Evolutionary conservation across 2,888 invertebrate genomes (phyloP), one percentile per base, ranked within the genome.

Genomic region (Venusia cambrica): DNA sequence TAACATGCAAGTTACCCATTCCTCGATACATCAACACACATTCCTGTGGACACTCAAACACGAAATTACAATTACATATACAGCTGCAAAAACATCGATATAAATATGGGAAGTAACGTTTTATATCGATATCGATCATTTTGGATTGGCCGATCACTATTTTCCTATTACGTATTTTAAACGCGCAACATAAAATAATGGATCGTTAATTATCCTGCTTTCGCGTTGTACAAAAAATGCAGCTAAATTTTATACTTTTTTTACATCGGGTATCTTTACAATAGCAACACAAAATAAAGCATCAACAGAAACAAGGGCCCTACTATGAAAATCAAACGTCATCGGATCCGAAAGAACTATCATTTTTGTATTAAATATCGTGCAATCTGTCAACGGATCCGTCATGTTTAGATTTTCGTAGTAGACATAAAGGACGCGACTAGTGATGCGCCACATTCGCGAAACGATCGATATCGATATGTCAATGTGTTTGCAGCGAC

Each of bases 21-120:
- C 77, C 74, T 66, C 31, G 71, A 78, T 70, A 76, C 73, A 49
- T 63, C 62, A 79, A 81, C 79, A 84, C 68, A 73, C 83, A 85
- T 81, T 81, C 79, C 79, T 73, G 83, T 76, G 76, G 70, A 77
- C 80, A 83, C 75, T 71, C 72, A 74, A 76, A 79, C 73, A 78
- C 70, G 64, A 61, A 66, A 66, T 72, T 69, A 51, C 58, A 67
- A 62, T 51, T 57, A 51, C 51, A 51, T n/a, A n/a, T 37, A 39
- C 30, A 38, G 57, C 57, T 67, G 59, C 62, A 57, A 64, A 68
- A 55, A 63, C 55, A 61, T 68, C 57, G 62, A 64, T 46, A 38
- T 19, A 48, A 39, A 45, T 26, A 26, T 17, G 21, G 17, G 17
- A 25, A 20, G 5, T 17, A 20, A 38, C 17, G 19, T 32, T 28